A percentile compares a stretch with the other conserved stretches of the same genome.
phyloP scores from a whole-genome alignment of 2,888 invertebrate genomes.

The Poecilobothrus nobilitatus region DNA sequence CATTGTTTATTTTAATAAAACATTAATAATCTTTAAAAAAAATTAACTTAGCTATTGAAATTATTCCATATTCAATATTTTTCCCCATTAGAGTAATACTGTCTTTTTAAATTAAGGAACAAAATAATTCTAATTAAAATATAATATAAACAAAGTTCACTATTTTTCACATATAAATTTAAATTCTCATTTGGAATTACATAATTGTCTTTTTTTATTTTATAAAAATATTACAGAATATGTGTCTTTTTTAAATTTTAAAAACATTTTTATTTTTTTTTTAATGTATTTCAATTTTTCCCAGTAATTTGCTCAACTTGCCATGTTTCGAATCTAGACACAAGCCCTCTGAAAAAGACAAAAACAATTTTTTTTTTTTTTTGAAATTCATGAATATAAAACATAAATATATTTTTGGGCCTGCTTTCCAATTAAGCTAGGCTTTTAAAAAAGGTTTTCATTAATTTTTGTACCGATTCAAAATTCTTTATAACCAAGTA shows the following conservation, averaged over 20 bases:
- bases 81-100: background rate
- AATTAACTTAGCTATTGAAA: too few relatives aligned
- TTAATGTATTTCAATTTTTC: background rate
- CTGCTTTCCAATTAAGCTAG: too few relatives aligned
- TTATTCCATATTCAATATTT: background rate
- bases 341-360: background rate
- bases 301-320: slow-evolving; percentile 1
- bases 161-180: background rate
- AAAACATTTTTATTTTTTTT: background rate
- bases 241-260: too few relatives aligned
- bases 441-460: too few relatives aligned
- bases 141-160: background rate
- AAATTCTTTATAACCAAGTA: too few relatives aligned
- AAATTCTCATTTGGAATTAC: background rate
- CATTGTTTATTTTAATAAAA: too few relatives aligned
- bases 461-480: too few relatives aligned
- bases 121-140: background rate
- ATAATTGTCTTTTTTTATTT: background rate
- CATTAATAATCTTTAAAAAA: too few relatives aligned
- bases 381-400: too few relatives aligned
- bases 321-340: background rate
- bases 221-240: background rate
- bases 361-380: too few relatives aligned
- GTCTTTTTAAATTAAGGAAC: slow-evolving; percentile 1
- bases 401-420: too few relatives aligned